phyloP scores from a whole-genome alignment of 2,888 invertebrate species.

The Lagria hirta region DNA sequence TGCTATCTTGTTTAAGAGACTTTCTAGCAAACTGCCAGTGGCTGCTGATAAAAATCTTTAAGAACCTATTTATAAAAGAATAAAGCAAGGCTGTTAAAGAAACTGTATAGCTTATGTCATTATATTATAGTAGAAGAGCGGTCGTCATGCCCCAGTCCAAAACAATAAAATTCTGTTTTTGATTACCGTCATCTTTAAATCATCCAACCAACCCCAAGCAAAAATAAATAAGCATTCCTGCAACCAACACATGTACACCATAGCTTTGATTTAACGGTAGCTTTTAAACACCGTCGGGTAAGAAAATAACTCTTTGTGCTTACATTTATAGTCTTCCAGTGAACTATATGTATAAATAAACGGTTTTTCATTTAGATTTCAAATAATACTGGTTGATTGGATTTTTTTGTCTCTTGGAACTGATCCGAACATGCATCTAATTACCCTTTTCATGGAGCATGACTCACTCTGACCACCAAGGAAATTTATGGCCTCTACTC shows the following conservation, averaged over 20 bases:
- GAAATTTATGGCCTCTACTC: constrained; percentile 33
- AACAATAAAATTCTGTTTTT: constrained; percentile 21
- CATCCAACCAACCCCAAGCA: constrained; percentile 18
- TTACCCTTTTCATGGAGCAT: constrained; percentile 9
- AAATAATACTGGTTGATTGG: constrained; percentile 7
- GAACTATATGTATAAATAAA: constrained; percentile 18
- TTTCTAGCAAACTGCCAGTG: too few species aligned
- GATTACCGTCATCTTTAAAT: constrained; percentile 24
- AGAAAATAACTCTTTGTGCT: constrained; percentile 25
- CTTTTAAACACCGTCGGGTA: constrained; percentile 19
- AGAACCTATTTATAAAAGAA: too few species aligned
- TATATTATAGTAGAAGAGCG: too few species aligned
- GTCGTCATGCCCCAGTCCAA: constrained; percentile 5
- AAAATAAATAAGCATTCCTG: constrained; percentile 24
- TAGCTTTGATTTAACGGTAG: constrained; percentile 20
- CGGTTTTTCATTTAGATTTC: constrained; percentile 9
- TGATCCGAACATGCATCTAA: constrained; percentile 8
- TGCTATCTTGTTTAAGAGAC: too few species aligned
- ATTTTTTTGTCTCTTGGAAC: constrained; percentile 5
- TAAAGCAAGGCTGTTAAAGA: too few species aligned
- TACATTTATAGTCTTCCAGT: constrained; percentile 21
- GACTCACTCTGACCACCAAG: constrained; percentile 17
- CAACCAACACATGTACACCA: constrained; percentile 23
- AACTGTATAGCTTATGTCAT: too few species aligned
- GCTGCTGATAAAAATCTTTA: constrained; percentile 1